Conservation (phyloP, 1,140 invertebrate species). For the Pogonognathellus flavescens region DNA sequence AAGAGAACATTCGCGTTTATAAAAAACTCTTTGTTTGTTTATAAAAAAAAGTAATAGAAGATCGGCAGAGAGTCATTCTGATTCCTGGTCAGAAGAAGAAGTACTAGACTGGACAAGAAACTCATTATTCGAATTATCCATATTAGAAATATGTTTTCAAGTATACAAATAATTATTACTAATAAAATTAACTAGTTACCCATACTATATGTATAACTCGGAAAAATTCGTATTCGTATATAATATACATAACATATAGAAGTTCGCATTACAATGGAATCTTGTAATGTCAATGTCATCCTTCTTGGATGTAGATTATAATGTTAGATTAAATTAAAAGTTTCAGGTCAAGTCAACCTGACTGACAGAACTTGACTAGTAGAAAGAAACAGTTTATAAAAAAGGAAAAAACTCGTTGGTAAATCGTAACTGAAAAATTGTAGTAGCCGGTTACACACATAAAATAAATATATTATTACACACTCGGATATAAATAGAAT, state of each 20-base stretch:
- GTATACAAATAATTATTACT: background rate
- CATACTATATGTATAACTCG: background rate
- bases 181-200: background rate
- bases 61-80: no score
- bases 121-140: constrained; percentile 22
- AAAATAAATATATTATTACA: constrained; percentile 31
- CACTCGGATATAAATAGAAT: background rate
- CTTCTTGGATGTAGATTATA: background rate
- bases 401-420: background rate
- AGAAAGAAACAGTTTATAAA: background rate
- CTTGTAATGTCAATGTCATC: background rate
- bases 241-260: no score
- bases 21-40: no score
- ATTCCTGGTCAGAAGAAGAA: background rate
- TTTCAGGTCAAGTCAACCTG: background rate
- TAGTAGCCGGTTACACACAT: background rate
- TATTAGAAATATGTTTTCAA: background rate
- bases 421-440: background rate
- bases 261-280: background rate
- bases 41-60: no score
- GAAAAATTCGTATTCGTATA: constrained; percentile 12
- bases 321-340: background rate
- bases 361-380: background rate
- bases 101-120: background rate
- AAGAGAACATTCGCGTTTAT: no score